Evolutionary conservation across 2,113 vertebrate genomes (phyloP).

Genomic region (Hoplias malabaricus): DNA sequence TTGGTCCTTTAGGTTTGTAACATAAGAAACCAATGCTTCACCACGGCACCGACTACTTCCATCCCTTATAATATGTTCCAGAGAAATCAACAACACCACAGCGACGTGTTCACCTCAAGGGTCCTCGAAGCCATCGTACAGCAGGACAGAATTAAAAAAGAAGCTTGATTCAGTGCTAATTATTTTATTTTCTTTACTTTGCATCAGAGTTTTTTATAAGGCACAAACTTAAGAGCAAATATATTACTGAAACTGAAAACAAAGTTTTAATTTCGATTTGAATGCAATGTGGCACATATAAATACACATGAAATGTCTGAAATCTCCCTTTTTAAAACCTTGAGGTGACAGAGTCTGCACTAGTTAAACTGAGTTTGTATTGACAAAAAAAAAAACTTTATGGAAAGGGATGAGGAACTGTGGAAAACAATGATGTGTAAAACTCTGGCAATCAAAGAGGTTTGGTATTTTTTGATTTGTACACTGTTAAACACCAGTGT

Average conservation of each 20-base stretch:
- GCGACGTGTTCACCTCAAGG: too few relatives aligned
- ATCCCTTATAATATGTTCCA: too few relatives aligned
- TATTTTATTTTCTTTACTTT: slow-evolving; percentile 55
- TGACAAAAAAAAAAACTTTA: slow-evolving; percentile 38
- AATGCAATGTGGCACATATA: slow-evolving; percentile 57
- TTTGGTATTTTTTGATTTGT: background rate
- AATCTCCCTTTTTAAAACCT: slow-evolving; percentile 54
- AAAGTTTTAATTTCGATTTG: slow-evolving; percentile 42
- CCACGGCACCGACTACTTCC: too few relatives aligned
- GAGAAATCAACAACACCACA: too few relatives aligned
- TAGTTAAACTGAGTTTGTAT: slow-evolving; percentile 30
- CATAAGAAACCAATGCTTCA: too few relatives aligned
- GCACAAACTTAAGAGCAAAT: slow-evolving; percentile 62
- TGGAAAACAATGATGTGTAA: background rate
- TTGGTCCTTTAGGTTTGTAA: too few relatives aligned
- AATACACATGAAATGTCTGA: slow-evolving; percentile 52
- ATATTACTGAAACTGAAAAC: slow-evolving; percentile 58
- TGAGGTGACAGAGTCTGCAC: slow-evolving; percentile 41
- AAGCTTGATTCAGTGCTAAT: slow-evolving; percentile 9
- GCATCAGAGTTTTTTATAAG: slow-evolving; percentile 55
- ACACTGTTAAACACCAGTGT: background rate
- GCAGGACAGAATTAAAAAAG: background rate
- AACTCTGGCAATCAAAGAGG: background rate
- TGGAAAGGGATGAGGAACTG: background rate
- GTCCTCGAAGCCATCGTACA: too few relatives aligned